Conservation (phyloP, 2,113 vertebrate genomes). For the Ammodytes marinus region DNA sequence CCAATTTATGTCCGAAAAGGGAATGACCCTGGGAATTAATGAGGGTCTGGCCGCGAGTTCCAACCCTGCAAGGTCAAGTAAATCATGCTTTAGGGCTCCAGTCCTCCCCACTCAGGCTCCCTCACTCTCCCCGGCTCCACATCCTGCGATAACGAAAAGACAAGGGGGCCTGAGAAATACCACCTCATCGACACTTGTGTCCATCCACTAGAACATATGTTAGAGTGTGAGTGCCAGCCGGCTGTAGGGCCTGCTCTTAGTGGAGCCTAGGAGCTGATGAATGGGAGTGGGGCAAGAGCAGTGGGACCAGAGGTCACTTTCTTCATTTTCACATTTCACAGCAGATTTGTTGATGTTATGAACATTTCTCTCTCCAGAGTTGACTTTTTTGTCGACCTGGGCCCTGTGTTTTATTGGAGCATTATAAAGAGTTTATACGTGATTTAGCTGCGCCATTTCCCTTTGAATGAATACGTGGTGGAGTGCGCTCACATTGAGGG, state of each 20-base stretch:
- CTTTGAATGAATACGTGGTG: constrained; percentile 71
- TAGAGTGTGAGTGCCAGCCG: constrained; percentile 86
- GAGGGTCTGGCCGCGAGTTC: constrained; percentile 93
- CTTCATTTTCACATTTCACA: constrained; percentile 89
- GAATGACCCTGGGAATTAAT: constrained; percentile 98
- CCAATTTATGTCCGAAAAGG: constrained; percentile 96
- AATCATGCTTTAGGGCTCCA: constrained; percentile 92
- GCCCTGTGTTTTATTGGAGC: constrained; percentile 65
- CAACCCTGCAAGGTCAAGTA: constrained; percentile 94
- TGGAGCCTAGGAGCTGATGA: constrained; percentile 94
- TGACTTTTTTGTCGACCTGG: constrained; percentile 52
- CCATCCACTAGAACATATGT: constrained; percentile 92
- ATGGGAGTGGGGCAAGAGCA: constrained; percentile 90
- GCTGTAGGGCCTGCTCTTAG: constrained; percentile 92
- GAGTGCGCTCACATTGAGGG: constrained; percentile 62
- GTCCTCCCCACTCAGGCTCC: constrained; percentile 82
- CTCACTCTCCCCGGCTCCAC: constrained; percentile 87
- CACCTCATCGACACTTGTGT: constrained; percentile 92
- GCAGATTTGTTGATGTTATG: constrained; percentile 80
- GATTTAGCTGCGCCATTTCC: constrained; percentile 76
- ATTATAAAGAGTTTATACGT: constrained; percentile 74
- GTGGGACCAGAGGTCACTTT: constrained; percentile 88
- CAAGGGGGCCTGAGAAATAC: constrained; percentile 92
- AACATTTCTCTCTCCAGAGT: constrained; percentile 78
- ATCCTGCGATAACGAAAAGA: constrained; percentile 90